Base-by-base conservation (phyloP, 2,888 invertebrate species). In the Andrena praecox region DNA sequence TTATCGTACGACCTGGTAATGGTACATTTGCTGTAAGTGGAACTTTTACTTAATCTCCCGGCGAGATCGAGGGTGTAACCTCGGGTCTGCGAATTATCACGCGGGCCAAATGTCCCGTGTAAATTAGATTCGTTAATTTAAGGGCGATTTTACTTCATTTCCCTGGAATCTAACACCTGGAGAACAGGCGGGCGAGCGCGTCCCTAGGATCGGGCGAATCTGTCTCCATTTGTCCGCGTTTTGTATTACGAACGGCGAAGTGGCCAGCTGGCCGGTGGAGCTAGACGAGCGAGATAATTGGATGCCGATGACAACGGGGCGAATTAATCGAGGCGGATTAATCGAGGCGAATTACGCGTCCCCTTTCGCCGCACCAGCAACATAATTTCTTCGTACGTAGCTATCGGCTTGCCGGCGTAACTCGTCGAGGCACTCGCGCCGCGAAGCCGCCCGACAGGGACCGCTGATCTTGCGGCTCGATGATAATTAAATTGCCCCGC, bases 401-500 rank as follows among this genome's bases (percentile, higher is more conserved):
- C 70, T 68, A 76, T 71, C 42, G 82, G 52, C 12, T 59, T 76
- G 60, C 59, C n/a, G 50, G 66, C 42, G 54, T 10, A 60, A 54
- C 54, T 33, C 69, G 64, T 66, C 76, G 69, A 77, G 68, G 67
- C 64, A 72, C 66, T 33, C 31, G 62, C 2, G 33, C 52, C 35
- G 70, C 72, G 59, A 52, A 54, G 60, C 78, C 52, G 48, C 31
- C 42, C 10, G 20, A 50, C 50, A 42, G 69, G 68, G 72, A 72
- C 67, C 67, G 56, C 62, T 52, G 80, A 83, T 85, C 80, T 83
- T 77, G 82, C 84, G 77, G 87, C 78, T 86, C 88, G 89, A 90
- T 90, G 91, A 92, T 92, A 91, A 92, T 92, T 89, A 91, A 92
- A 92, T 92, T 91, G 91, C 89, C 90, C 86, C 89, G 88, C 90